Evolutionary conservation across 2,888 invertebrate genomes (phyloP), one percentile per base, ranked within the genome.

Genomic region (Tiphia femorata): DNA sequence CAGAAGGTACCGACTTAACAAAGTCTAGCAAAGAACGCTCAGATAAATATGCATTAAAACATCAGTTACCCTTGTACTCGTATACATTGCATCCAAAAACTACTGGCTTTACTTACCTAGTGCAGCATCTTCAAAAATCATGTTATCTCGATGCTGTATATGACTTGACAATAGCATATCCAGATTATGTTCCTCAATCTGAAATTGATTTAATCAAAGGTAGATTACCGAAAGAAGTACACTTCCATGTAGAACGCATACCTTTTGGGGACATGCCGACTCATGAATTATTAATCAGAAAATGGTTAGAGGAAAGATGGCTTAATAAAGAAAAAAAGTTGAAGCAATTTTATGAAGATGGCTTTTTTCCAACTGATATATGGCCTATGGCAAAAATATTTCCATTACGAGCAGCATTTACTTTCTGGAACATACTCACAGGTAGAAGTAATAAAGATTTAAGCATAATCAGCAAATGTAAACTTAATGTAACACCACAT

Each of bases 1-100:
- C 96, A 0, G 96, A 96, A 85, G 96, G 96, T 10, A 96, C 96
- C 0, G 94, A 96, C 80, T 85, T 95, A 54, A 92, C 92, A 25
- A 84, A 86, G 17, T 85, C 86, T 16, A 93, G 93, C 48, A 89
- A 89, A 67, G 84, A 81, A 16, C 89, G 88, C 33, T 94, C 94
- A 66, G 88, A 93, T 72, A 85, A 85, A 62, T 95, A 88, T 82
- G 95, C 95, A 0, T 84, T 84, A 14, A 87, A 87, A 62, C 87
- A 91, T 77, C 86, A 88, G 62, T 84, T 94, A 57, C 91, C 91
- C 61, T 82, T 84, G 44, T 95, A 93, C 78, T 86, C 90, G n/a
- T 89, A 90, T 77, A 92, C 94, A 1, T 85, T 96, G 2, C 95
- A 96, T 80, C 96, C 96, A 0, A 89, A 94, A 62, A 94, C 93